phyloP scores from a whole-genome alignment of 1,140 invertebrate species.

The Latrodectus geometricus region DNA sequence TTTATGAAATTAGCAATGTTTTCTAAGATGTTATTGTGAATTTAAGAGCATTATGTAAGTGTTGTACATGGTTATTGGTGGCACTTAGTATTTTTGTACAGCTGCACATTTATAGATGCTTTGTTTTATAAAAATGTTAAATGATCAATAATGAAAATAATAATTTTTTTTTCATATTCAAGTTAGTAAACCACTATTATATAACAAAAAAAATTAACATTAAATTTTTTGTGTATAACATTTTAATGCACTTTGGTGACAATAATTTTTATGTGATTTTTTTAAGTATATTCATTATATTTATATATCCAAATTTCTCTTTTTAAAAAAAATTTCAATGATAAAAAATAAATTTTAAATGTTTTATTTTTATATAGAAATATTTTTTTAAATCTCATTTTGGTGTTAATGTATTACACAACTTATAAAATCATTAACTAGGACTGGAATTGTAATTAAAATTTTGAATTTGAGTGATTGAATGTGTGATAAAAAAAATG shows the following conservation, averaged over 20 bases:
- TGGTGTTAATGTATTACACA: no score
- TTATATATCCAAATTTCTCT: no score
- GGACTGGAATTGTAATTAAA: no score
- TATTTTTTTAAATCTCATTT: no score
- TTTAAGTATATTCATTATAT: no score
- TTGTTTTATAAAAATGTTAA: neutral
- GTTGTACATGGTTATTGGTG: conserved; percentile 44
- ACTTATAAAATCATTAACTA: no score
- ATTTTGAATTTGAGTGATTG: no score
- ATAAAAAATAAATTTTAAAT: no score
- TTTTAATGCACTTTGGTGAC: neutral
- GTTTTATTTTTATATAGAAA: no score
- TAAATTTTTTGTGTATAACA: neutral
- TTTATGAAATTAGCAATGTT: neutral
- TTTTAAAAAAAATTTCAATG: no score
- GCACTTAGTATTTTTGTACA: conserved; percentile 31
- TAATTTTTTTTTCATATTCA: neutral
- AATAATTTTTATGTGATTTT: no score
- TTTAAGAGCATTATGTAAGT: neutral
- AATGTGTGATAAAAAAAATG: no score
- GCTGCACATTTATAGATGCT: conserved; percentile 8
- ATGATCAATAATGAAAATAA: neutral
- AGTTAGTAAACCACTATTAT: neutral
- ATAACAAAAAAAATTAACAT: neutral
- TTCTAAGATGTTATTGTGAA: neutral